Base-by-base conservation (phyloP, 2,888 invertebrate species). In the Blera fallax region DNA sequence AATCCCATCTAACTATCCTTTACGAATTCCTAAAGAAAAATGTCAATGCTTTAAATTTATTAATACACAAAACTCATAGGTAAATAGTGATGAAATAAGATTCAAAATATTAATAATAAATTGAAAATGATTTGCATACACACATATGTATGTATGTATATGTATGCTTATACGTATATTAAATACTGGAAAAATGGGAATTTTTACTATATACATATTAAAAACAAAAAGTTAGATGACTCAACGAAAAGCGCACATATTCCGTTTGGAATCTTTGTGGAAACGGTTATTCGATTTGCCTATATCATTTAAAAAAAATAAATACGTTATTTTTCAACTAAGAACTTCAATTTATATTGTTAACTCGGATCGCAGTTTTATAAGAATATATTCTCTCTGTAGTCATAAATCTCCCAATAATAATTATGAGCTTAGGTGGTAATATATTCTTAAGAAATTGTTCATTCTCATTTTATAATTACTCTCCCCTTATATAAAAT, bases 1-100 rank as follows among this genome's bases (percentile, higher is more conserved):
- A 93, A 76, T 45, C 34, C 32, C n/a, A n/a, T n/a, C n/a, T n/a
- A 45, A 54, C 18, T 18, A 21, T 40, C 48, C 52, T 29, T 45
- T 14, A 52, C 14, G 60, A 80, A 58, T 24, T 7, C 7, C 16
- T 21, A 40, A 50, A 4, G 2, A 29, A 54, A 29, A 29, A 11
- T 54, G 29, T 32, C 14, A 54, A 27, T 27, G 56, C 56, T 29
- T 18, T 18, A 16, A 10, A 16, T 54, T 16, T 37, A 10, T 24
- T 40, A 37, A 37, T 3, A 24, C 24, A 8, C 45, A 45, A 48
- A 48, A 18, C 24, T 11, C 10, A 11, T 24, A 24, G n/a, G 50
- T 32, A 32, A 14, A 54, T 50, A 54, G 32, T 54, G 14, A 32
- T 54, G 54, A 48, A 58, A n/a, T 3, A 32, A 32, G 2, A 27